phyloP scores from a whole-genome alignment of 2,888 invertebrate genomes.

The Zonitis immaculata region DNA sequence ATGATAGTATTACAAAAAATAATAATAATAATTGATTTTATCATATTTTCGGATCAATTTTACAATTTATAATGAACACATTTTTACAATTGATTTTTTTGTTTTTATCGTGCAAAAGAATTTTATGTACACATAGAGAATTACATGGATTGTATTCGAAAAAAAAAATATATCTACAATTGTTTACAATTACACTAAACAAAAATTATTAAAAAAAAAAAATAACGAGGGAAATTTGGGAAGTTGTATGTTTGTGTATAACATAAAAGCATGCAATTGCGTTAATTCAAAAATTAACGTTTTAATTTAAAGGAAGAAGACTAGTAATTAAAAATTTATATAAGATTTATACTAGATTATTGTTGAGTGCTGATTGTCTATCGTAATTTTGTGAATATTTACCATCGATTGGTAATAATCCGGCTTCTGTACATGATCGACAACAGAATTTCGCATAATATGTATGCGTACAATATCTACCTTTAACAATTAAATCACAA shows the following conservation, averaged over 20 bases:
- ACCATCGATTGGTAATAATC: constrained; percentile 59
- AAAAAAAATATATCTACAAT: constrained; percentile 19
- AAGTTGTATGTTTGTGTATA: not conserved
- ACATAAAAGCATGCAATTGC: constrained; percentile 8
- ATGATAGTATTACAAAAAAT: constrained; percentile 44
- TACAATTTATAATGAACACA: constrained; percentile 33
- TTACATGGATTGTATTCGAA: constrained; percentile 15
- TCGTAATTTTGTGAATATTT: constrained; percentile 45
- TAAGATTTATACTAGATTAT: constrained; percentile 31
- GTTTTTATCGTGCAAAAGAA: constrained; percentile 10
- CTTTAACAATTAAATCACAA: constrained; percentile 81
- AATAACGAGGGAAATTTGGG: not conserved
- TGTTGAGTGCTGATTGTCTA: constrained; percentile 33
- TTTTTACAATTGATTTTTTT: constrained; percentile 26
- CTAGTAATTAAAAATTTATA: constrained; percentile 26
- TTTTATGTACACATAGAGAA: constrained; percentile 30
- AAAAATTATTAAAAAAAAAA: too few species aligned
- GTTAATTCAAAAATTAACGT: not conserved
- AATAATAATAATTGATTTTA: too few species aligned
- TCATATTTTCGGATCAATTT: too few species aligned
- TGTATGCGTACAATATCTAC: constrained; percentile 77
- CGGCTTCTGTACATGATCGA: constrained; percentile 84
- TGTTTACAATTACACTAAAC: constrained; percentile 5
- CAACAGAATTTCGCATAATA: constrained; percentile 95
- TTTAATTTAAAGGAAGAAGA: constrained; percentile 20